Percentiles rank a stretch among this genome's conserved stretches.
phyloP scores from a whole-genome alignment of 2,797 vertebrate genomes.

The Sebastes variabilis region DNA sequence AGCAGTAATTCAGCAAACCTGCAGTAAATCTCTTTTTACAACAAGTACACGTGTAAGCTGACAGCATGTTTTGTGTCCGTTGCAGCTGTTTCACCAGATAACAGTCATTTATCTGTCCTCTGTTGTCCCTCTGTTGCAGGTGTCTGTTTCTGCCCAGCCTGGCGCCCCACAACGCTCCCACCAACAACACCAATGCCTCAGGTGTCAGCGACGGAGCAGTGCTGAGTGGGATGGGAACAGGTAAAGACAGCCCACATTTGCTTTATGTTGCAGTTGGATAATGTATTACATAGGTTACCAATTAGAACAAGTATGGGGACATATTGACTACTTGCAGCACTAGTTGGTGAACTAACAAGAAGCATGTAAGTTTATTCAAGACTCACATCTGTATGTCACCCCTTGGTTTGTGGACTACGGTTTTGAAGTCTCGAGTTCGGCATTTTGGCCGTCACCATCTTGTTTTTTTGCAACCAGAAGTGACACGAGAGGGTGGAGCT shows the following conservation, averaged over 20 bases:
- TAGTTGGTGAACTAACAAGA: too few species aligned
- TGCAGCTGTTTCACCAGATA: background rate
- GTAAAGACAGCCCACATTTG: slow-evolving; percentile 66
- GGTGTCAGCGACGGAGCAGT: slow-evolving; percentile 92
- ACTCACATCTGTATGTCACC: too few species aligned
- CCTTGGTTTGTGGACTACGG: too few species aligned
- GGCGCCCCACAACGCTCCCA: slow-evolving; percentile 94
- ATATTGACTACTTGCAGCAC: too few species aligned
- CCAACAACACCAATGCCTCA: slow-evolving; percentile 90
- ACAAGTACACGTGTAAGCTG: background rate
- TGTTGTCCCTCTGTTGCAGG: slow-evolving; percentile 67
- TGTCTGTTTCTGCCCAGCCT: slow-evolving; percentile 96
- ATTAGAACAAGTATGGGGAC: too few species aligned
- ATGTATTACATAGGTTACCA: too few species aligned
- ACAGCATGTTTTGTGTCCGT: background rate
- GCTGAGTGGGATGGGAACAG: slow-evolving; percentile 93
- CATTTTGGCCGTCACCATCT: too few species aligned
- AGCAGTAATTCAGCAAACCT: background rate
- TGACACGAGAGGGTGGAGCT: too few species aligned
- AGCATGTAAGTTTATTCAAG: too few species aligned
- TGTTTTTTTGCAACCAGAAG: too few species aligned
- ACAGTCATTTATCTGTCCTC: background rate
- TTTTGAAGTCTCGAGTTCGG: too few species aligned
- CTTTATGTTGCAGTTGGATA: background rate
- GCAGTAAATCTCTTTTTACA: background rate